These are phyloP conservation scores for Falco cherrug DNA, from an alignment of 2,797 vertebrate species.

Conservation along the genomic window DNA sequence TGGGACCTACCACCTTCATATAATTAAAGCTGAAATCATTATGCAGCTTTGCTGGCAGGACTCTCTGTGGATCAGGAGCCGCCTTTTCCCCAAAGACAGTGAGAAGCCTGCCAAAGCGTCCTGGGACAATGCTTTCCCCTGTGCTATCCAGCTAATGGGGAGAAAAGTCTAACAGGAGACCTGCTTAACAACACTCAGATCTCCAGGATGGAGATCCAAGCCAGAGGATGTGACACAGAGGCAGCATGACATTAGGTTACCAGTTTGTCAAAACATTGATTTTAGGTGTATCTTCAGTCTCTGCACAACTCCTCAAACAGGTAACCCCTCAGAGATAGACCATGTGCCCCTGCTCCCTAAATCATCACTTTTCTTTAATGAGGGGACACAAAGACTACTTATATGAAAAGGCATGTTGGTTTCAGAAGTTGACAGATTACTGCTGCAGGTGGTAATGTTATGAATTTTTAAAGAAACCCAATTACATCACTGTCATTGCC, in stretches of 20 bases:
- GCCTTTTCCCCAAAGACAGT: background rate
- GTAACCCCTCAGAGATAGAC: background rate
- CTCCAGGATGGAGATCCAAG: background rate
- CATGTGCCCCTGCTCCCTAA: background rate
- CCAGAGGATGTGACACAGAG: rapidly evolving
- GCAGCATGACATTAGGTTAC: background rate
- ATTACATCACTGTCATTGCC: background rate
- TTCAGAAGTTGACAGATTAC: background rate
- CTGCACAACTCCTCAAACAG: background rate
- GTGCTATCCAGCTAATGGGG: background rate
- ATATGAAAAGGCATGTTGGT: background rate
- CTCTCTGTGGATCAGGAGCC: background rate
- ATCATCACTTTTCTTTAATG: background rate
- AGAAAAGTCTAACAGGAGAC: background rate
- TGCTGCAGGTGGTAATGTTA: background rate
- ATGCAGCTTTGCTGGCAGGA: background rate
- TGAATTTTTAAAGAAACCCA: background rate
- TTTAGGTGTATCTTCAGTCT: background rate
- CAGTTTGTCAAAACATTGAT: background rate
- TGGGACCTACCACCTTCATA: rapidly evolving
- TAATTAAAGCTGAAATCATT: background rate
- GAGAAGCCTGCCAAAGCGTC: background rate
- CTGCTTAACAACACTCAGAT: background rate
- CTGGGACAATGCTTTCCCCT: background rate
- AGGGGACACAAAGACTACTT: background rate